Conservation (phyloP, 2,113 vertebrate species). For the Coptodon rendalli region DNA sequence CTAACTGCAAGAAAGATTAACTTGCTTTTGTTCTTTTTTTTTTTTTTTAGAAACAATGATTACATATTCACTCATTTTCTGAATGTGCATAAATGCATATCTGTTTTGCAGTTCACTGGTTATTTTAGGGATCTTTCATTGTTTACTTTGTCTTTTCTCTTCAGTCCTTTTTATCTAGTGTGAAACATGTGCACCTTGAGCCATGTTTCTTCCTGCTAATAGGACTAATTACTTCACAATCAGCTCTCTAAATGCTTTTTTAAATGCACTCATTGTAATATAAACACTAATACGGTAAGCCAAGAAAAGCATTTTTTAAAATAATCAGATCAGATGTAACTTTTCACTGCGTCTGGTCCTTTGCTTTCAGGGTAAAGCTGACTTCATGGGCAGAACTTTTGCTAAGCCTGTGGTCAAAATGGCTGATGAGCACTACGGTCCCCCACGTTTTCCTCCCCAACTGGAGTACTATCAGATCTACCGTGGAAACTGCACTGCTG, state of each 20-base stretch:
- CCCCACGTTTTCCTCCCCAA: conserved; percentile 88
- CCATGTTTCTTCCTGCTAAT: conserved; percentile 52
- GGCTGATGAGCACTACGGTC: conserved; percentile 86
- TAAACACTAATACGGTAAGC: not conserved
- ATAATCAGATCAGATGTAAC: not conserved
- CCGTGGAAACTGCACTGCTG: conserved; percentile 85
- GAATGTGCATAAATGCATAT: not conserved
- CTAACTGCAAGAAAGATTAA: conserved; percentile 67
- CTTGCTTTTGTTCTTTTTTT: not conserved
- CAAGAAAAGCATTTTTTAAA: not conserved
- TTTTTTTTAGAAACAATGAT: not conserved
- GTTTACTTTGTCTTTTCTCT: not conserved
- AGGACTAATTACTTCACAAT: not conserved
- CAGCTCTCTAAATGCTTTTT: not conserved
- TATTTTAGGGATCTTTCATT: conserved; percentile 26
- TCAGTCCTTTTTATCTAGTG: not conserved
- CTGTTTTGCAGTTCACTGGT: conserved; percentile 72
- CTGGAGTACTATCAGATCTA: conserved; percentile 98
- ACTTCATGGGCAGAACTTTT: conserved; percentile 96
- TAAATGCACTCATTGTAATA: not conserved
- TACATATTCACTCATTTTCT: not conserved
- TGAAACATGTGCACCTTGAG: conserved; percentile 55
- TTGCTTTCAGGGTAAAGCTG: conserved; percentile 84
- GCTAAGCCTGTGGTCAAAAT: conserved; percentile 95
- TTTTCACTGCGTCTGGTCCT: not conserved